These are phyloP conservation scores for Willowsia nigromaculata DNA, from an alignment of 2,888 invertebrate species.

Conservation along the genomic window DNA sequence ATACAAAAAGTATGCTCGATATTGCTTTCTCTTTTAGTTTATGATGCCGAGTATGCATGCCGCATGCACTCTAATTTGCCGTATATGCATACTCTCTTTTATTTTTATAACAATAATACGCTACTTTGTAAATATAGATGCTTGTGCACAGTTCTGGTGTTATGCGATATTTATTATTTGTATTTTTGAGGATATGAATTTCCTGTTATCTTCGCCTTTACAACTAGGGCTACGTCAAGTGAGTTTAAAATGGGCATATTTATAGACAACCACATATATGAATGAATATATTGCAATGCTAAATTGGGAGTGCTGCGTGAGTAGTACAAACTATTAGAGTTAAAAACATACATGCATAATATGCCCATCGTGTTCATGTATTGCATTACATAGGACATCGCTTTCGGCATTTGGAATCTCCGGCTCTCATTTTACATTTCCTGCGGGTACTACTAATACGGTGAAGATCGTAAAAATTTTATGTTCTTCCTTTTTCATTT, in stretches of 20 bases:
- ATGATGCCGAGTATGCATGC: background rate
- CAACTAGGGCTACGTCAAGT: constrained; percentile 2
- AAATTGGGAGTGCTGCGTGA: background rate
- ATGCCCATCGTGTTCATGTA: background rate
- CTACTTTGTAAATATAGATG: no score
- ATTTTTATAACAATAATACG: background rate
- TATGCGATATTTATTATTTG: constrained; percentile 18
- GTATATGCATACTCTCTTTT: background rate
- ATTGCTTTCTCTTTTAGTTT: background rate
- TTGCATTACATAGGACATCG: constrained; percentile 45
- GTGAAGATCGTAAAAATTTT: constrained; percentile 72
- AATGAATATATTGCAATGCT: background rate
- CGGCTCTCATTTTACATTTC: constrained; percentile 72
- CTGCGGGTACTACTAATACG: constrained; percentile 71
- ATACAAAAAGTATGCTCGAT: constrained; percentile 1
- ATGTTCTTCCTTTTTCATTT: constrained; percentile 72
- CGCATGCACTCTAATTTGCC: background rate
- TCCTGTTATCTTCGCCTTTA: constrained; percentile 28
- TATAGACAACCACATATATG: background rate
- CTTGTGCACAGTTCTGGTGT: background rate
- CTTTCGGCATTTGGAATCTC: constrained; percentile 69
- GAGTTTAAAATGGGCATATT: constrained; percentile 32
- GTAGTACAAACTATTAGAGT: background rate
- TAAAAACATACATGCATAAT: background rate
- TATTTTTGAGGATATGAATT: constrained; percentile 35